These are phyloP conservation scores for Mylabris sibirica DNA, from an alignment of 2,888 invertebrate genomes.

Conservation along the genomic window DNA sequence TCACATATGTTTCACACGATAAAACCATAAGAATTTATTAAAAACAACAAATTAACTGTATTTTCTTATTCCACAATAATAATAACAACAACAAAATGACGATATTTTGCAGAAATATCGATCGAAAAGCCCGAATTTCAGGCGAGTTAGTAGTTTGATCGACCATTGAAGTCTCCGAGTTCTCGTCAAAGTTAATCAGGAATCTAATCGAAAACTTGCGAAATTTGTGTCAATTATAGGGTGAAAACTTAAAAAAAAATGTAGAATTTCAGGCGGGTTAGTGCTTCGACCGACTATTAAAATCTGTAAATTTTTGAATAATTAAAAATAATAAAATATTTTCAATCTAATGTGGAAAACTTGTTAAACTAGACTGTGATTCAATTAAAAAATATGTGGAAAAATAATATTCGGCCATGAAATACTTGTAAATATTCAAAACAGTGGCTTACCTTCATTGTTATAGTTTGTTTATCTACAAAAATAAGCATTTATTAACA, in stretches of 20 bases:
- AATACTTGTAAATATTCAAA: background rate
- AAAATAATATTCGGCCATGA: background rate
- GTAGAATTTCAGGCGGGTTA: background rate
- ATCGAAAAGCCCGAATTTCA: background rate
- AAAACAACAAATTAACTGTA: slow-evolving; percentile 9
- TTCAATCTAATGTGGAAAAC: too few species aligned
- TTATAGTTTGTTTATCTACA: background rate
- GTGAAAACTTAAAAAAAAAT: background rate
- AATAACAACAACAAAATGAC: background rate
- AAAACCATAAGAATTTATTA: background rate
- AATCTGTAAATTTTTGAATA: background rate
- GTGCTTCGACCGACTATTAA: background rate
- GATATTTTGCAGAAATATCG: background rate
- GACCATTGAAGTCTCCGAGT: background rate
- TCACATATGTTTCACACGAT: background rate
- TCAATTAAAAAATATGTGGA: background rate
- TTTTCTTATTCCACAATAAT: background rate
- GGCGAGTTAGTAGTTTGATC: background rate
- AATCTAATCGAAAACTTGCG: background rate
- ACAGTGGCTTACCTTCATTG: background rate
- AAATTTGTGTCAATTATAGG: background rate
- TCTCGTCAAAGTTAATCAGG: background rate
- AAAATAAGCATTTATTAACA: background rate
- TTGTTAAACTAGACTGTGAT: background rate
- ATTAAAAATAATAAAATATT: too few species aligned